phyloP scores from a whole-genome alignment of 2,113 vertebrate genomes.

The Pyrgilauda ruficollis region DNA sequence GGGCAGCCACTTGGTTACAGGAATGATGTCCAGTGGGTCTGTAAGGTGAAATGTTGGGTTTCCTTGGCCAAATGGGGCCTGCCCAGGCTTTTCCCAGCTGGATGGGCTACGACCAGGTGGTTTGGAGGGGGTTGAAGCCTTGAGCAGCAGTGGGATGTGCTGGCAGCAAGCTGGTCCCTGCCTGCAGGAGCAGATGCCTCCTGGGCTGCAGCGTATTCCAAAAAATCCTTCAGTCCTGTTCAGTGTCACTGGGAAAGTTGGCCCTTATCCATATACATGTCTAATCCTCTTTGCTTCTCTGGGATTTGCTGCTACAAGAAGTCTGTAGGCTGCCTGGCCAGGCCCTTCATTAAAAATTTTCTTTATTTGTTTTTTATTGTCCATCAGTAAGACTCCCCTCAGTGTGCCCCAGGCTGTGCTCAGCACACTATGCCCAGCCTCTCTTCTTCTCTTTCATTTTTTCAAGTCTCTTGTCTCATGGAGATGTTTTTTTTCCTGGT shows the following conservation, averaged over 20 bases:
- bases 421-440: background rate
- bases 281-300: slow-evolving; percentile 13
- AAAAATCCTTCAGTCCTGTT: background rate
- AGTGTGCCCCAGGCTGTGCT: background rate
- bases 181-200: background rate
- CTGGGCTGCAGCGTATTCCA: background rate
- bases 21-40: background rate
- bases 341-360: background rate
- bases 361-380: background rate
- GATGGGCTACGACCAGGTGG: accelerated
- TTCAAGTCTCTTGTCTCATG: background rate
- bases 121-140: background rate
- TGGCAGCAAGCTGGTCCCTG: background rate
- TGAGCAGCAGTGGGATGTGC: background rate
- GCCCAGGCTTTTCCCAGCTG: accelerated
- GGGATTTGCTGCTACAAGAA: background rate
- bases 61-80: background rate
- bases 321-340: background rate
- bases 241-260: background rate
- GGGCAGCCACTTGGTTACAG: background rate
- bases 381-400: accelerated
- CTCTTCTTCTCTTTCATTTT: background rate
- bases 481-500: background rate
- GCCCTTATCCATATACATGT: background rate
- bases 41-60: background rate